A percentile compares a stretch with the other conserved stretches of the same genome.
These are phyloP conservation scores for Hirundo rustica DNA, from an alignment of 2,797 vertebrate genomes.

Conservation along the genomic window DNA sequence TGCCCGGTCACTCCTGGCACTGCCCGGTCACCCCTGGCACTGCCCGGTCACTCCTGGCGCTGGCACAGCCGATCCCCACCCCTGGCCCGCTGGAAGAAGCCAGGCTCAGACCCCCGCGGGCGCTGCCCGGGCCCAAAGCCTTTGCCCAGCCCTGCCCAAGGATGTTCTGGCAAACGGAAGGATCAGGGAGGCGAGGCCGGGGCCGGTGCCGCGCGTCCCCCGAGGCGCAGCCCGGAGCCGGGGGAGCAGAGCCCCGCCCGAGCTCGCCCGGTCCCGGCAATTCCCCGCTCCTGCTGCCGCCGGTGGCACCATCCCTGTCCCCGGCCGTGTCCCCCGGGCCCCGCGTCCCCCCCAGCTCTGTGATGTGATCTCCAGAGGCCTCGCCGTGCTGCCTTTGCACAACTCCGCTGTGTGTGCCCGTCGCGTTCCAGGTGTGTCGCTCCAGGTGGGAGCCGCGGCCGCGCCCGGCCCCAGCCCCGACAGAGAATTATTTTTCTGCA, in stretches of 20 bases:
- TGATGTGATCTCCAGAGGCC: slow-evolving; percentile 17
- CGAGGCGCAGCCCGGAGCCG: no score
- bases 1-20: no score
- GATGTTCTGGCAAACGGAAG: background rate
- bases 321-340: background rate
- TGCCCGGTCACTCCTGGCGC: rapidly evolving
- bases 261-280: rapidly evolving
- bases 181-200: background rate
- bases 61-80: background rate
- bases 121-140: background rate
- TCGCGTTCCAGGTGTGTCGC: slow-evolving; percentile 12
- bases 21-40: no score
- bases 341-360: background rate
- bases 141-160: background rate
- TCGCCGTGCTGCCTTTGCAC: slow-evolving; percentile 54
- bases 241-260: background rate
- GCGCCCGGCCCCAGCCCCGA: background rate
- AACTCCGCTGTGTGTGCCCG: slow-evolving; percentile 21
- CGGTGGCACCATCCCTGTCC: no score
- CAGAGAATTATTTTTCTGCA: slow-evolving; percentile 45
- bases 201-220: no score
- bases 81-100: rapidly evolving
- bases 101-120: no score
- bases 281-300: background rate
- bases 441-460: background rate